Percentiles rank a stretch among this genome's conserved stretches.
These are phyloP conservation scores for Phorcus lineatus DNA, from an alignment of 2,888 invertebrate species.

Conservation along the genomic window DNA sequence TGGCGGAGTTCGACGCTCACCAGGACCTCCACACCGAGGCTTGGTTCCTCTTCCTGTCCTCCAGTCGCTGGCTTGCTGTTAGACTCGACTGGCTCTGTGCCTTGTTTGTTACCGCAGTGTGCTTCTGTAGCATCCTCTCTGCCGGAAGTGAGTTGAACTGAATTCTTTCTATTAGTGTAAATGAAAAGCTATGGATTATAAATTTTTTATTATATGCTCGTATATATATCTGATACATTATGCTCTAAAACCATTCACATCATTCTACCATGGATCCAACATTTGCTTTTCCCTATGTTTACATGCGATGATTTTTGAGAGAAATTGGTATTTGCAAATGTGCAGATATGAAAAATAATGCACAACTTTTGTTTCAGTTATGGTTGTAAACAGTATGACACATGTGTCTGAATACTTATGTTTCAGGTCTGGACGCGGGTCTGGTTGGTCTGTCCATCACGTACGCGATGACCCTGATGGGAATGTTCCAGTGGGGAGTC, in stretches of 20 bases:
- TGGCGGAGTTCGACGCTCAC: constrained; percentile 76
- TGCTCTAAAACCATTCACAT: too few species aligned
- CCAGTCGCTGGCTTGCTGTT: constrained; percentile 94
- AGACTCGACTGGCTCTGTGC: constrained; percentile 93
- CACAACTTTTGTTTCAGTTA: too few species aligned
- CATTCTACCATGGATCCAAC: too few species aligned
- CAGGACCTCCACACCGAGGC: constrained; percentile 89
- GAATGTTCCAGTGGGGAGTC: constrained; percentile 94
- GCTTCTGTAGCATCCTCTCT: constrained; percentile 87
- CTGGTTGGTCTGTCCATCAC: constrained; percentile 73
- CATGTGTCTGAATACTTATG: neutral
- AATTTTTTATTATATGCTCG: too few species aligned
- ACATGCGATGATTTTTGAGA: too few species aligned
- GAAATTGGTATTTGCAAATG: too few species aligned
- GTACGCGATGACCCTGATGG: constrained; percentile 79
- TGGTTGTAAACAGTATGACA: too few species aligned
- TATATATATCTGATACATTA: too few species aligned
- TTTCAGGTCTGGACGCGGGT: constrained; percentile 66
- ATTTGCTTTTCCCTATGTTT: too few species aligned
- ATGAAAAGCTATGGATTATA: too few species aligned
- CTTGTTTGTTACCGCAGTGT: constrained; percentile 89
- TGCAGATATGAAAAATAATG: too few species aligned
- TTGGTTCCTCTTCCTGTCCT: constrained; percentile 92
- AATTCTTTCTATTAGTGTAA: neutral
- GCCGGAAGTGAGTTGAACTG: constrained; percentile 75